Evolutionary conservation across 2,888 invertebrate species (phyloP).

Genomic region (Lasioglossum villosulum): DNA sequence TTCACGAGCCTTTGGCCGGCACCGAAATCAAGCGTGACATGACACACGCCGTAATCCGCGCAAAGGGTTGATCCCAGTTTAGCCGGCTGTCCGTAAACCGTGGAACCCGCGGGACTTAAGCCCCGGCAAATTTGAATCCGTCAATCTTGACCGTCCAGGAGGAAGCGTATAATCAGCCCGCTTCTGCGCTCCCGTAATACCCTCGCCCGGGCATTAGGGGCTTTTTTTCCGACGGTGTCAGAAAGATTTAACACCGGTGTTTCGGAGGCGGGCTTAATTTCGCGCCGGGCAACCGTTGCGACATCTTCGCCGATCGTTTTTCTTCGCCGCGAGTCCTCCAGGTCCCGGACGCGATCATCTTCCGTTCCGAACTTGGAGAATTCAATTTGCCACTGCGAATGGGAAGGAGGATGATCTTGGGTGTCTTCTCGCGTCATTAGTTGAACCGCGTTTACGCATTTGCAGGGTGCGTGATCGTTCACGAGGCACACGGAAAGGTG

Average conservation of each 20-base stretch:
- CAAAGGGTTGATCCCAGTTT: slow-evolving; percentile 83
- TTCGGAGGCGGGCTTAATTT: slow-evolving; percentile 21
- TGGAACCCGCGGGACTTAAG: slow-evolving; percentile 67
- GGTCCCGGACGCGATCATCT: background rate
- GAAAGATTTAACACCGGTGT: slow-evolving; percentile 55
- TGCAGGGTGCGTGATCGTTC: background rate
- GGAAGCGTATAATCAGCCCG: slow-evolving; percentile 62
- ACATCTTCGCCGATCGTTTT: slow-evolving; percentile 1
- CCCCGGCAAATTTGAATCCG: slow-evolving; percentile 74
- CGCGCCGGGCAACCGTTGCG: background rate
- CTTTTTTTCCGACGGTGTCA: slow-evolving; percentile 52
- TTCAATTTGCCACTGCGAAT: background rate
- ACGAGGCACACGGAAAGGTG: background rate
- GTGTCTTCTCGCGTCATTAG: background rate
- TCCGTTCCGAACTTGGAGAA: slow-evolving; percentile 1
- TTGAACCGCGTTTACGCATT: background rate
- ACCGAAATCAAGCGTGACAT: slow-evolving; percentile 78
- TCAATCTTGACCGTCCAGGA: slow-evolving; percentile 69
- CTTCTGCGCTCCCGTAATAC: slow-evolving; percentile 45
- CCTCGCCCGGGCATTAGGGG: slow-evolving; percentile 57
- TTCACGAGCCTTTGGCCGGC: slow-evolving; percentile 59
- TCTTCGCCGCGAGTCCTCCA: background rate
- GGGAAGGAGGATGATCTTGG: background rate
- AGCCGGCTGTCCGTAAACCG: slow-evolving; percentile 76
- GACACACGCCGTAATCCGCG: slow-evolving; percentile 81